Percentiles rank a stretch among this genome's conserved stretches.
phyloP scores from a whole-genome alignment of 2,113 vertebrate genomes.

The Hippocampus guttulatus region DNA sequence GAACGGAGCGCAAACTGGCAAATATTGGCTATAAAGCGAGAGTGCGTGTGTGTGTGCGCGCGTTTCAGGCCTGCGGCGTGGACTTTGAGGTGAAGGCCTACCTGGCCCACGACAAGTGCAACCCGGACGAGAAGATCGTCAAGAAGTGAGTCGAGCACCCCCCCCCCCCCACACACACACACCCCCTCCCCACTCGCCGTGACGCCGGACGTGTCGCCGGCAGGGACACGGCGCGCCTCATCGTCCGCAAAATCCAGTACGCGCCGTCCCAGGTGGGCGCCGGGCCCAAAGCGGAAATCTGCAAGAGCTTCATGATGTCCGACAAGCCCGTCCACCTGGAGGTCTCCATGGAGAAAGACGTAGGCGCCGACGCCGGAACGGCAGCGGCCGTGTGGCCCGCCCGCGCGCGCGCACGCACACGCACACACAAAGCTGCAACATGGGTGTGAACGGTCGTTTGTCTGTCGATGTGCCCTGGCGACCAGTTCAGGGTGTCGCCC shows the following conservation, averaged over 20 bases:
- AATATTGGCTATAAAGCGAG: no score
- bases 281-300: constrained; percentile 74
- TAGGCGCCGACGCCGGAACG: constrained; percentile 26
- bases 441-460: no score
- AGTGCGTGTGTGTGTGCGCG: no score
- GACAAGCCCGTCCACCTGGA: constrained; percentile 85
- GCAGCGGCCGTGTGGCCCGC: no score
- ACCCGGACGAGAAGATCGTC: constrained; percentile 82
- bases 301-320: constrained; percentile 88
- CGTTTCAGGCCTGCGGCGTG: constrained; percentile 81
- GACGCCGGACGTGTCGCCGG: not conserved
- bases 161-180: no score
- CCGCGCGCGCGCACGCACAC: no score
- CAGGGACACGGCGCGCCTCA: constrained; percentile 82
- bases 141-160: constrained; percentile 76
- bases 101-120: constrained; percentile 71
- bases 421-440: no score
- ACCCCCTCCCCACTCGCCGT: not conserved
- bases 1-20: no score
- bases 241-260: constrained; percentile 87
- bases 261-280: constrained; percentile 67
- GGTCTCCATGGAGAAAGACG: constrained; percentile 81
- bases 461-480: no score
- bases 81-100: constrained; percentile 89
- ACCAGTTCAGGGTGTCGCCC: no score